Evolutionary conservation across 2,888 invertebrate species (phyloP), one percentile per base, ranked within the genome.

Genomic region (Drosophila buzzatii): DNA sequence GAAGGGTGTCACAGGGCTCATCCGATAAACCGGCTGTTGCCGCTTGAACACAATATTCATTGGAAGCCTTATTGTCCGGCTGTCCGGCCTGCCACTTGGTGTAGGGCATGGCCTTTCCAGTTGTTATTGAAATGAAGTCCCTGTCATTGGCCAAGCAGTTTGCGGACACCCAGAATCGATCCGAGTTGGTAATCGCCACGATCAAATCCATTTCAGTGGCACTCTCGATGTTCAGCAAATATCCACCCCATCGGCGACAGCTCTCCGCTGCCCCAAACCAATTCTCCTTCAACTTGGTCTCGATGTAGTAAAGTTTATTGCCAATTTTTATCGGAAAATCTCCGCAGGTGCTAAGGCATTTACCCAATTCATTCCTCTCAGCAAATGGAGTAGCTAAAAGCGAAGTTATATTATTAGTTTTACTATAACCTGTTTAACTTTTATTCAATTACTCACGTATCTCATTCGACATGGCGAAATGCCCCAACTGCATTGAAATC

Each of bases 201-300:
- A 75, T 51, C 12, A 62, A 0, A 12, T 74, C 75, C 49, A 76
- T 64, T 61, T 76, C 75, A 2, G 27, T n/a, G 31, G 59, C 57
- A 47, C 44, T 66, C 35, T 76, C 70, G 16, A 76, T 16, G 14
- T 74, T 76, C 1, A 74, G 39, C 42, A 75, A 53, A 41, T 75
- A 16, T 44, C 70, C 76, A 4, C 70, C 75, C 60, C 57, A 14
- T 10, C 51, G 57, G 33, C 63, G 75, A 20, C 75, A 76, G 3
- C 49, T 67, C n/a, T 70, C 39, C 3, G 10, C 45, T 7, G 76
- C 71, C 33, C 58, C 35, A 49, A 35, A 56, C 75, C 76, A 76
- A 20, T 57, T 75, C 0, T 20, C 62, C 44, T 61, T 63, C 42
- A 49, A 5, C 3, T 18, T 51, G 1, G 51, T 23, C 52, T 55